These are phyloP conservation scores for Oceanodroma tethys DNA, from an alignment of 2,113 vertebrate genomes.

Conservation along the genomic window DNA sequence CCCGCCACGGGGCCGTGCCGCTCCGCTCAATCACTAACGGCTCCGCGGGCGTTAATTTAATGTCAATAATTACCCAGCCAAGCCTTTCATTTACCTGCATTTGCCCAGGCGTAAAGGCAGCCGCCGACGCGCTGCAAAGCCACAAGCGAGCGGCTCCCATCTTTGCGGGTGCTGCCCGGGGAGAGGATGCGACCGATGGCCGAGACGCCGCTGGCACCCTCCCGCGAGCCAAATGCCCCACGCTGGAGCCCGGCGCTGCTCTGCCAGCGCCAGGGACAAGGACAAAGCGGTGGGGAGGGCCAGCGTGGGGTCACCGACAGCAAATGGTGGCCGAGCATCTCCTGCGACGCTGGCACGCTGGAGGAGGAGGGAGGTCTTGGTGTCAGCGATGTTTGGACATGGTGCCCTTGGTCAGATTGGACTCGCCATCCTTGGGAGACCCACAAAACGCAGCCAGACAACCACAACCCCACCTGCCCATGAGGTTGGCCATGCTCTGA, in stretches of 20 bases:
- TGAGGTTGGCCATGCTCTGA: accelerated
- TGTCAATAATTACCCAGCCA: background rate
- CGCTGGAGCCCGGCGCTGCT: accelerated
- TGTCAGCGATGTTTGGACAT: accelerated
- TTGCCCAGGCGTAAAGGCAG: background rate
- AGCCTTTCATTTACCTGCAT: background rate
- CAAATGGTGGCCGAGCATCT: background rate
- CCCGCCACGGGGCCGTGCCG: background rate
- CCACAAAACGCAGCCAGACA: background rate
- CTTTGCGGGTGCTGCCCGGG: background rate
- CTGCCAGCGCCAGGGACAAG: background rate
- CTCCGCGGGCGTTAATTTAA: background rate
- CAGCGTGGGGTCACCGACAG: background rate
- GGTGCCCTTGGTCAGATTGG: background rate
- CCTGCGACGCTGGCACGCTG: accelerated
- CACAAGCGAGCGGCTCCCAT: background rate
- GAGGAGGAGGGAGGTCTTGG: background rate
- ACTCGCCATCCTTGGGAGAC: background rate
- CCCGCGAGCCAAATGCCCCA: accelerated
- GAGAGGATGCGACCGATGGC: background rate
- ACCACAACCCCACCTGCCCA: background rate
- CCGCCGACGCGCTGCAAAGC: background rate
- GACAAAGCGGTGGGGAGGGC: background rate
- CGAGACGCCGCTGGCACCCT: accelerated
- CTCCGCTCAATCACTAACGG: background rate